phyloP scores from a whole-genome alignment of 2,888 invertebrate species.

The Candidula unifasciata region DNA sequence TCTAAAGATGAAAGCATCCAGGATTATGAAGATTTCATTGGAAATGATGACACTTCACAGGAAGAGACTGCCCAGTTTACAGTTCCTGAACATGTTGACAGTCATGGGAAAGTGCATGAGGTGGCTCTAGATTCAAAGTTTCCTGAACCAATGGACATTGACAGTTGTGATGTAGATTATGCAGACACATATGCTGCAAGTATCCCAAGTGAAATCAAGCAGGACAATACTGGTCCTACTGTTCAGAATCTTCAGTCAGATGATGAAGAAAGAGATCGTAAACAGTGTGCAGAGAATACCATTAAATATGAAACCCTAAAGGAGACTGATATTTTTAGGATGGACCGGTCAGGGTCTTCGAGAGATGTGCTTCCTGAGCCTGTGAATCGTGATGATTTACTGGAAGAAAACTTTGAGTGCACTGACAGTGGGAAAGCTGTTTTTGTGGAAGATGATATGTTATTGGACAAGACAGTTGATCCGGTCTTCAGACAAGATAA shows the following conservation, averaged over 20 bases:
- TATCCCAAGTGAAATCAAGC: not conserved
- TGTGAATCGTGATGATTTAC: slow-evolving; percentile 13
- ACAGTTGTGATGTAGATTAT: not conserved
- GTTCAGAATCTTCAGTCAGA: not conserved
- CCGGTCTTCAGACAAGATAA: not conserved
- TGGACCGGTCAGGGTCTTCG: not conserved
- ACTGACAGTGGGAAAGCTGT: too few species aligned
- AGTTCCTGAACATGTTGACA: not conserved
- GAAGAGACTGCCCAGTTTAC: not conserved
- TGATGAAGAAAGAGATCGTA: not conserved
- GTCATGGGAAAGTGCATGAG: not conserved
- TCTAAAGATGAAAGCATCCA: not conserved
- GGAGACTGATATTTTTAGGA: not conserved
- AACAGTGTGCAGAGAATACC: not conserved
- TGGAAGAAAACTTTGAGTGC: slow-evolving; percentile 11
- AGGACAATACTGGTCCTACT: not conserved
- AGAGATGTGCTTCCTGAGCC: not conserved
- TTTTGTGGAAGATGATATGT: not conserved
- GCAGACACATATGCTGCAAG: too few species aligned
- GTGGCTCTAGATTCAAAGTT: not conserved
- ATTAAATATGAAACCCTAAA: not conserved
- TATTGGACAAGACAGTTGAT: not conserved
- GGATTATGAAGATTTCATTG: slow-evolving; percentile 32
- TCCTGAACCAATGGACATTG: not conserved
- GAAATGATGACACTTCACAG: slow-evolving; percentile 13